Evolutionary conservation across 2,888 invertebrate species (phyloP), one percentile per base, ranked within the genome.

Genomic region (Eristalis tenax): DNA sequence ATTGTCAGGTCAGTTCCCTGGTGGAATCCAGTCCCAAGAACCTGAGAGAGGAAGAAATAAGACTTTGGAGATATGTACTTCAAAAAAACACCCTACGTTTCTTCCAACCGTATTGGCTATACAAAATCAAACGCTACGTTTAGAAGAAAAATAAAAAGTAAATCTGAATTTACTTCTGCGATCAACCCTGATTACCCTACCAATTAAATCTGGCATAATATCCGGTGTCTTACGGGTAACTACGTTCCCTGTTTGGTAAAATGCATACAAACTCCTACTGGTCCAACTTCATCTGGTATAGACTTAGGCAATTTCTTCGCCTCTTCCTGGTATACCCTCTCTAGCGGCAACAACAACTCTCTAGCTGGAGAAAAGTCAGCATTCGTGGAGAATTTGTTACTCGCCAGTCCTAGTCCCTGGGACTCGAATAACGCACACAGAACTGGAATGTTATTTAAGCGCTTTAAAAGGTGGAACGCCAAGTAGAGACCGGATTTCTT

Each of bases 241-340:
- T n/a, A n/a, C n/a, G n/a, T n/a, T 63, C 63, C 63, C 13, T 8
- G 18, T 57, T 22, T 6, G 23, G 10, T 57, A 57, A 57, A 57
- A 22, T 57, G 57, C 57, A 22, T 57, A 22, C 57, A 57, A 57
- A 22, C 57, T 1, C 57, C 57, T 57, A 23, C 43, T 15, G 13
- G 13, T 43, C 43, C 43, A 43, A 43, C n/a, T 43, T 43, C 43
- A 43, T 43, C 43, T 43, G 13, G 15, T n/a, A 43, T 43, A 59
- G 59, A 59, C 28, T 35, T 63, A 63, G 32, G 63, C 15, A 63
- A 28, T n/a, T 63, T 63, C 32, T 59, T 59, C 10, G 59, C 23
- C 22, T 26, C 18, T 61, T 61, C 61, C 28, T 61, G 61, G 61
- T 61, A 18, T 56, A 56, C 56, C 61, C 61, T 61, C 28, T 23